phyloP scores from a whole-genome alignment of 2,113 vertebrate genomes.

The Ramphastos sulfuratus region DNA sequence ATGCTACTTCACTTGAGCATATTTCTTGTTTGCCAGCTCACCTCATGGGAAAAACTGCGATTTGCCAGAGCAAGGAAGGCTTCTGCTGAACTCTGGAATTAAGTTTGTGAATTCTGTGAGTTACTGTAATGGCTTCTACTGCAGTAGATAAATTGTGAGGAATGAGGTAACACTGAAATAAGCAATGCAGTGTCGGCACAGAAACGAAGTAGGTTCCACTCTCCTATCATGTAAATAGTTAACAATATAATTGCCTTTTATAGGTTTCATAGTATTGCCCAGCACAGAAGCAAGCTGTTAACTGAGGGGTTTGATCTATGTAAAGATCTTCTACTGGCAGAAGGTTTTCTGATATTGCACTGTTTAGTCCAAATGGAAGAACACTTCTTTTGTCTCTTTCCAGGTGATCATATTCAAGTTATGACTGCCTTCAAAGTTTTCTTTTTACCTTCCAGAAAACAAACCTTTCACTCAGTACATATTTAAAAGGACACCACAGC shows the following conservation, averaged over 20 bases:
- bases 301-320: neutral
- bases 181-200: neutral
- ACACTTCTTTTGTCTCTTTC: neutral
- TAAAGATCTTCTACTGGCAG: neutral
- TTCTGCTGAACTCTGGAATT: neutral
- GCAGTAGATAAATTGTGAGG: neutral
- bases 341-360: neutral
- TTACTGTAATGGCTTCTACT: neutral
- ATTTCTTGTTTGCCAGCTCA: neutral
- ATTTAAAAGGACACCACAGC: neutral
- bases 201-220: neutral
- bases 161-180: neutral
- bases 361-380: neutral
- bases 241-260: neutral
- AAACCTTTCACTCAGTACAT: neutral
- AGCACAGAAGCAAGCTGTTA: neutral
- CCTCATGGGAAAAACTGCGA: neutral
- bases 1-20: neutral
- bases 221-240: neutral
- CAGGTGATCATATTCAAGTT: neutral
- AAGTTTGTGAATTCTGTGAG: neutral
- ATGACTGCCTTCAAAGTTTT: neutral
- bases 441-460: neutral
- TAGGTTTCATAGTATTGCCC: neutral
- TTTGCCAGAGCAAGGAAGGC: neutral